These are phyloP conservation scores for Acromyrmex echinatior DNA, from an alignment of 1,140 invertebrate species.

Conservation along the genomic window DNA sequence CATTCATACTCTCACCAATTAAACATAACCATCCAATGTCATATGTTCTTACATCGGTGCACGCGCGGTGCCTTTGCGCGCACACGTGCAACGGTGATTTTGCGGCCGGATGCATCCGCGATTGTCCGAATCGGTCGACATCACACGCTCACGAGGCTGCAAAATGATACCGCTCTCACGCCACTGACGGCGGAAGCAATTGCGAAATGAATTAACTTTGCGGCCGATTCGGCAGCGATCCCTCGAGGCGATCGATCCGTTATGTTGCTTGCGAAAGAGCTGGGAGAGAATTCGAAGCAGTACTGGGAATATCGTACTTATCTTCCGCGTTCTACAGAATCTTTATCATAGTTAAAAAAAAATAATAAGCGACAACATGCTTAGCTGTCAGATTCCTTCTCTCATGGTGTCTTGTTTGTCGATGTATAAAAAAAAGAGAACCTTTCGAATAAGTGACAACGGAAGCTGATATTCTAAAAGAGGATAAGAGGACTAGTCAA, in stretches of 20 bases:
- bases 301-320: not conserved
- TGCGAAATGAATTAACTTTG: constrained; percentile 60
- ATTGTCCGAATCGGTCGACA: constrained; percentile 32
- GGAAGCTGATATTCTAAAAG: constrained; percentile 27
- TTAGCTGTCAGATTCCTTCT: constrained; percentile 29
- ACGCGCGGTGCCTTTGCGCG: not conserved
- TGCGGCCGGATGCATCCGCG: constrained; percentile 17
- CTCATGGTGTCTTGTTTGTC: not conserved
- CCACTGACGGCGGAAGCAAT: constrained; percentile 4
- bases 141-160: not conserved
- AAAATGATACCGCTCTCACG: constrained; percentile 28
- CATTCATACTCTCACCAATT: constrained; percentile 13
- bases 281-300: constrained; percentile 14
- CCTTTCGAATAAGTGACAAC: constrained; percentile 4
- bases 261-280: constrained; percentile 29
- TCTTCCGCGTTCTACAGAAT: constrained; percentile 13
- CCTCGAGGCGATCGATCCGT: constrained; percentile 50
- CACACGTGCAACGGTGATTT: not conserved
- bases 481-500: constrained; percentile 35
- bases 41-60: not conserved
- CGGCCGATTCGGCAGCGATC: constrained; percentile 43
- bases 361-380: constrained; percentile 22
- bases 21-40: constrained; percentile 16
- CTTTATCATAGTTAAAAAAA: constrained; percentile 6
- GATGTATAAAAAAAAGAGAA: constrained; percentile 7